Evolutionary conservation across 2,797 vertebrate genomes (phyloP), one percentile per base, ranked within the genome.

Genomic region (Pterois miles): DNA sequence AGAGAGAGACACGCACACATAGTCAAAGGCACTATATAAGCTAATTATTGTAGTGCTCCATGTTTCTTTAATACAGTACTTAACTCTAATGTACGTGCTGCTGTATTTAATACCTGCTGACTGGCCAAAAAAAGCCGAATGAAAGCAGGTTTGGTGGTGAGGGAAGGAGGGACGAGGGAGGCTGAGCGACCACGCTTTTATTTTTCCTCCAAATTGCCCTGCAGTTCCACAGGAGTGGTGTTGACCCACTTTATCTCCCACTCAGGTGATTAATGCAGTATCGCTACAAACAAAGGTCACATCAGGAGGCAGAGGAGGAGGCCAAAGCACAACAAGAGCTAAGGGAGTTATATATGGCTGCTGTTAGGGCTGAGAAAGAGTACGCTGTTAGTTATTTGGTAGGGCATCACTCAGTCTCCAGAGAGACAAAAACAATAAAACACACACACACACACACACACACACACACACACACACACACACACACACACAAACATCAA

Each of bases 201-300:
- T 64, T 76, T 29, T 60, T n/a, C 23, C 38, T 69, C 54, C 71
- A 89, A 83, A 88, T 88, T 87, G 78, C 79, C 82, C 76, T 48
- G 60, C 76, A 74, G 87, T 84, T 92, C 36, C 83, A 82, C 83
- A 63, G 78, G 76, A 88, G 89, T 63, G 81, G 76, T 81, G 80
- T 91, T 94, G 95, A 93, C 95, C 93, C 92, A 95, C 85, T 95
- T 95, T 94, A 92, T 92, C 90, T 89, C 66, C 78, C 50, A 71
- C 78, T 82, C 90, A 90, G 90, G 93, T 94, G 94, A 95, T 95
- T 94, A 94, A 94, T 95, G 89, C 84, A 86, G 56, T 88, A 68
- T 67, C 23, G 76, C 90, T 85, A 65, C 89, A 88, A 90, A 89
- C 88, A 93, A 94, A 94, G 94, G 93, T 94, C 92, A 91, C 69